Evolutionary conservation across 1,140 invertebrate species (phyloP), one percentile per base, ranked within the genome.

Genomic region (Polypedilum pembai): DNA sequence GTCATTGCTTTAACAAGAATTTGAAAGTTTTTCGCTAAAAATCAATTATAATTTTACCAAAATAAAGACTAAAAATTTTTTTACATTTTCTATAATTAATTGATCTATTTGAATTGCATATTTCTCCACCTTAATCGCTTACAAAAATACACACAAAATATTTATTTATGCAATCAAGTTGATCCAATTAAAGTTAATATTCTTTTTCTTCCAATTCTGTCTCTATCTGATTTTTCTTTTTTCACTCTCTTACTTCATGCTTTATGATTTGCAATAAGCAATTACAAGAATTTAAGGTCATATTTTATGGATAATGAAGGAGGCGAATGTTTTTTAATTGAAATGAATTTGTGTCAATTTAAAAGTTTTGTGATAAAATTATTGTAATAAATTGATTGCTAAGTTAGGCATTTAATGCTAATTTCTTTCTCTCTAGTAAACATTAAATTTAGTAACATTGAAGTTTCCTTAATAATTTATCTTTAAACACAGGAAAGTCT

Each of bases 211-310:
- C 45, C 45, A 56, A 56, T 56, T 56, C 45, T 15, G 45, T 56
- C 45, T 56, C 45, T 56, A 56, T 56, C 45, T 56, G 45, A n/a
- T 56, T 8, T 56, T 56, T 4, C 45, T n/a, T 56, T n/a, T n/a
- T 56, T 12, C 12, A 56, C 45, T 56, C 12, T 15, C 45, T 45
- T 8, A 45, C 41, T 45, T 15, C 1, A 3, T 15, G 45, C 12
- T 33, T 33, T 33, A 33, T 33, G 24, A 56, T 56, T 56, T n/a
- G 45, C 45, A 33, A 33, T 33, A 33, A 33, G 45, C n/a, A 56
- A 56, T 56, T 56, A 56, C n/a, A 56, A 56, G n/a, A 56, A 56
- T 56, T 33, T n/a, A 56, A 56, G 45, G 45, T 56, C 45, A 56
- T 15, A 56, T 56, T 56, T 33, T 56, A n/a, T 56, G 12, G 12